Base-by-base conservation (phyloP, 1,140 invertebrate species). In the Trichonephila inaurata region DNA sequence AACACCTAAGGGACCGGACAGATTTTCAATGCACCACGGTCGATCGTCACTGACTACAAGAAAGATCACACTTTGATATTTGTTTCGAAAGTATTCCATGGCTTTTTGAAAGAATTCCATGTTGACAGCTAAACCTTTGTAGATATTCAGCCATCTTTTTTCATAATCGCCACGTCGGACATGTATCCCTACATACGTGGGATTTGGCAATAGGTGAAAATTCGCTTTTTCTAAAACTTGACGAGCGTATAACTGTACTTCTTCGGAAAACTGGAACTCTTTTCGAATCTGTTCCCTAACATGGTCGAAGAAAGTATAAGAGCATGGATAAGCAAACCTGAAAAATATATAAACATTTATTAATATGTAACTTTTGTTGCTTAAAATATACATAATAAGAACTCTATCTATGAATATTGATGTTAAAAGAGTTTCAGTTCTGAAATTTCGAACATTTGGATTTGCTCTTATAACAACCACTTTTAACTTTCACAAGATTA, bases 41-140 rank as follows among this genome's bases (percentile, higher is more conserved):
- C 97, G 96, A 94, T 97, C 97, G 95, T 97, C 97, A 95, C 97
- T 97, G 66, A 97, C 96, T 5, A 97, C 96, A 40, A 97, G 95
- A 95, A 97, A 97, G 8, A 97, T 94, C 6, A 96, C 96, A 51
- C 94, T 91, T 44, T 24, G 21, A 64, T 95, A 97, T 95, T 97
- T 97, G n/a, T 94, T 94, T 72, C 96, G 95, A 94, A 96, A 97
- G 94, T 97, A 96, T 91, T 96, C 95, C 96, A 97, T 97, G 14
- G 97, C 97, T 44, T 95, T 94, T 0, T 95, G 94, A 95, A 97
- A 97, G 95, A 96, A 97, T 14, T 95, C 95, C n/a, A 96, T 94
- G 69, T 96, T 96, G 0, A 97, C 97, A 16, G 97, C 96, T 14
- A 95, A 94, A 24, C 95, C 95, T 90, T 96, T 95, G 40, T 96